Evolutionary conservation across 2,797 vertebrate species (phyloP), one percentile per base, ranked within the genome.

Genomic region (Denticeps clupeoides): DNA sequence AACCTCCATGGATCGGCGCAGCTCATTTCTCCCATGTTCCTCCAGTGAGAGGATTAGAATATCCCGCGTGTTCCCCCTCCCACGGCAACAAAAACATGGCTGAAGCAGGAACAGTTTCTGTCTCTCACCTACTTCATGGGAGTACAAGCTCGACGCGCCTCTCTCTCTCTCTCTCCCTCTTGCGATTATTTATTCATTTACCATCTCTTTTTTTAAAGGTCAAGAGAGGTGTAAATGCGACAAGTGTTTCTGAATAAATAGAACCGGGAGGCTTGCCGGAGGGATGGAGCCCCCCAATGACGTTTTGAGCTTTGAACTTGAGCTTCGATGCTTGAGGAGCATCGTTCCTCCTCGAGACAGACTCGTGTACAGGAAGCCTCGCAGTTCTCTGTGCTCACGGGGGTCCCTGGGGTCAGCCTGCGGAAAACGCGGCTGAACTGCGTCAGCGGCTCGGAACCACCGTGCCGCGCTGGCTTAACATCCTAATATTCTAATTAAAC

Each of bases 1-100:
- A 29, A 10, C 28, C 22, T 22, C 22, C 22, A 3, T 62, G 66
- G 77, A 72, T 75, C 75, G 66, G 44, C 41, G 32, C 27, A 24
- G 32, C 26, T 46, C 29, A 5, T 44, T 51, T 27, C 48, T 51
- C 50, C 53, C 59, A 47, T 58, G 48, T 52, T 59, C 26, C 46
- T 25, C 41, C 50, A 62, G 37, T 49, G 56, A 49, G 25, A 10
- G 19, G 53, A 62, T 65, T 65, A 65, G 44, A 42, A 49, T 41
- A 38, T 22, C 41, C 29, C 29, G 4, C 25, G 24, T 25, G 24
- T 25, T 25, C 25, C 24, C 24, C 25, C 24, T 25, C 24, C 25
- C 24, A 25, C 24, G n/a, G n/a, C n/a, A n/a, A n/a, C n/a, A n/a
- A n/a, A n/a, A n/a, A n/a, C n/a, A n/a, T n/a, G n/a, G n/a, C n/a